Evolutionary conservation across 1,140 invertebrate genomes (phyloP).

Genomic region (Polyergus mexicanus): DNA sequence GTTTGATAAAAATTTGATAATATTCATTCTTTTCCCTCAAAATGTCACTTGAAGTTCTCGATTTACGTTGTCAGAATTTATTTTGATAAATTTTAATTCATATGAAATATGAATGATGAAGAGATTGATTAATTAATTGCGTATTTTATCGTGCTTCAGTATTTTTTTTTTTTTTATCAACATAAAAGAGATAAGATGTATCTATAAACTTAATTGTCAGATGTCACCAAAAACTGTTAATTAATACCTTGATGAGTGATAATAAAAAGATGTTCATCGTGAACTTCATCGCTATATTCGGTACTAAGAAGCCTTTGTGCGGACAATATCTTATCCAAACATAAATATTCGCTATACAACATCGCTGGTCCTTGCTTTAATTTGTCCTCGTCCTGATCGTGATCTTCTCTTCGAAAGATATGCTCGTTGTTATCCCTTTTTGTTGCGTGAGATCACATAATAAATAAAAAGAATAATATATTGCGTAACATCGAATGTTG

Average conservation of each 20-base stretch:
- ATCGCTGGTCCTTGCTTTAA: conserved; percentile 90
- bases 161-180: neutral
- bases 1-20: neutral
- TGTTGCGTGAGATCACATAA: neutral
- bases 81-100: neutral
- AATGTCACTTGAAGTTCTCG: neutral
- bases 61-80: neutral
- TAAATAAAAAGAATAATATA: conserved; percentile 3
- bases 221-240: neutral
- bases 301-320: conserved; percentile 95
- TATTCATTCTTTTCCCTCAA: neutral
- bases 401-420: conserved; percentile 75
- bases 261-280: conserved; percentile 99
- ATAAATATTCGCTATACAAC: conserved; percentile 95
- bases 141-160: neutral
- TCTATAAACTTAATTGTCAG: neutral
- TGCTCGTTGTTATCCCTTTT: conserved; percentile 8
- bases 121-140: neutral
- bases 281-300: conserved; percentile 90
- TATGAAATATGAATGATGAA: neutral
- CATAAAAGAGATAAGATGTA: neutral
- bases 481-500: neutral
- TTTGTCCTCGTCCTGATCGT: conserved; percentile 86
- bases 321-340: conserved; percentile 95
- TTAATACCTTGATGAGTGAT: conserved; percentile 97